A percentile compares a stretch with the other conserved stretches of the same genome.
Conservation (phyloP, 2,113 vertebrate species). For the Hystrix brachyura region DNA sequence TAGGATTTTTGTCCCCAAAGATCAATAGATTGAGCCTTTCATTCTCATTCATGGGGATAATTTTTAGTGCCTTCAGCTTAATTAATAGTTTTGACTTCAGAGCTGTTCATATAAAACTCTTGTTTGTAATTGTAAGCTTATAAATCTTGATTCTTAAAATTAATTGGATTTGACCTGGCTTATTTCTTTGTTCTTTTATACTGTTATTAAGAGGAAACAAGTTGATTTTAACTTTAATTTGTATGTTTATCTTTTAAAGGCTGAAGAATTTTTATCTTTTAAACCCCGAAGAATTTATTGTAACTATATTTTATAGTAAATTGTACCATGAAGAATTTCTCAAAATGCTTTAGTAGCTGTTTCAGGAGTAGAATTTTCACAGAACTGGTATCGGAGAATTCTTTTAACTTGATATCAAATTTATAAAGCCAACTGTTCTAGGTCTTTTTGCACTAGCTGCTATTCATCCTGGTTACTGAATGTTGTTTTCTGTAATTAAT, state of each 20-base stretch:
- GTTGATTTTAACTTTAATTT: slow-evolving; percentile 78
- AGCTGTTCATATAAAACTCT: slow-evolving; percentile 63
- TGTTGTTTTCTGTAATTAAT: slow-evolving; percentile 66
- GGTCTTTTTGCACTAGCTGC: slow-evolving; percentile 72
- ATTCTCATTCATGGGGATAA: slow-evolving; percentile 53
- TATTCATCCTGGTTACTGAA: slow-evolving; percentile 61
- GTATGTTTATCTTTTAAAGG: slow-evolving; percentile 63
- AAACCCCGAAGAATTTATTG: slow-evolving; percentile 63
- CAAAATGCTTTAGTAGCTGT: slow-evolving; percentile 15
- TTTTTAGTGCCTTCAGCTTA: slow-evolving; percentile 77
- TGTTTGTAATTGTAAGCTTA: slow-evolving; percentile 51
- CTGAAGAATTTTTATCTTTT: slow-evolving; percentile 59
- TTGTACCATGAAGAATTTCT: slow-evolving; percentile 12
- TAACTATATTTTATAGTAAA: slow-evolving; percentile 67
- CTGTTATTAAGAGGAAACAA: slow-evolving; percentile 17
- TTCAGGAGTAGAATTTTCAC: slow-evolving; percentile 9
- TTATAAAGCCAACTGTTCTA: slow-evolving; percentile 57
- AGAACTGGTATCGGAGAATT: slow-evolving; percentile 64
- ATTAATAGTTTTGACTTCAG: slow-evolving; percentile 80
- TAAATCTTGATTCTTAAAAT: slow-evolving; percentile 66
- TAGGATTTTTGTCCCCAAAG: slow-evolving; percentile 55
- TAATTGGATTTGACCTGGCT: slow-evolving; percentile 4
- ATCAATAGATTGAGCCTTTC: slow-evolving; percentile 56
- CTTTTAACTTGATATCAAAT: slow-evolving; percentile 65
- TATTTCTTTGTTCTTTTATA: slow-evolving; percentile 68